phyloP scores from a whole-genome alignment of 2,888 invertebrate genomes.

The Fragum whitleyi region DNA sequence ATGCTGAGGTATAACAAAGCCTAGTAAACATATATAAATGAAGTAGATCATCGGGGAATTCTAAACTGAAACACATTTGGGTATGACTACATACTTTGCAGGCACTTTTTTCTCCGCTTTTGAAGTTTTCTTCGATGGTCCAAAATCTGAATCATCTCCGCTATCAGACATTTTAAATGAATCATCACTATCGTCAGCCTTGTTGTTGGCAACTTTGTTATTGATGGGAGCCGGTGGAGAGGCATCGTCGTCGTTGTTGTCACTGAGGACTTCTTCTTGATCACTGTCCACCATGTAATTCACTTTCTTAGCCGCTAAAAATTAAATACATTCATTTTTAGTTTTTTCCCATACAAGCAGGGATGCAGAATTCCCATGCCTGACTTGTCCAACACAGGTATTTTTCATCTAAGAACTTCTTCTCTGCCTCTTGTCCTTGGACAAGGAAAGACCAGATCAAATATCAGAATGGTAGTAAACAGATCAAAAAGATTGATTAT shows the following conservation, averaged over 20 bases:
- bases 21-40: too few relatives aligned
- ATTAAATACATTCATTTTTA: background rate
- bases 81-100: conserved; percentile 29
- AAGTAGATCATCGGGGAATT: too few relatives aligned
- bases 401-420: too few relatives aligned
- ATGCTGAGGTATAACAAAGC: too few relatives aligned
- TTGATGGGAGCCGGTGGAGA: background rate
- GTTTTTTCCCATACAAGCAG: too few relatives aligned
- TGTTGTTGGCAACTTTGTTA: background rate
- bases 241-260: background rate
- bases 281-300: conserved; percentile 3
- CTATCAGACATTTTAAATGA: conserved; percentile 29
- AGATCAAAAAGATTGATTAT: too few relatives aligned
- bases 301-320: conserved; percentile 14
- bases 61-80: too few relatives aligned
- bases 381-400: too few relatives aligned
- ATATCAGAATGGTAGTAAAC: too few relatives aligned
- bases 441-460: too few relatives aligned
- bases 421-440: too few relatives aligned
- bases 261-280: background rate
- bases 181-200: conserved; percentile 8
- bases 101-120: conserved; percentile 14
- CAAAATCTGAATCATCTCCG: conserved; percentile 28
- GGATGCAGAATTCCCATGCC: too few relatives aligned
- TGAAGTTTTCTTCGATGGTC: conserved; percentile 6